Evolutionary conservation across 2,888 invertebrate genomes (phyloP).

Genomic region (Calephelis perditalis): DNA sequence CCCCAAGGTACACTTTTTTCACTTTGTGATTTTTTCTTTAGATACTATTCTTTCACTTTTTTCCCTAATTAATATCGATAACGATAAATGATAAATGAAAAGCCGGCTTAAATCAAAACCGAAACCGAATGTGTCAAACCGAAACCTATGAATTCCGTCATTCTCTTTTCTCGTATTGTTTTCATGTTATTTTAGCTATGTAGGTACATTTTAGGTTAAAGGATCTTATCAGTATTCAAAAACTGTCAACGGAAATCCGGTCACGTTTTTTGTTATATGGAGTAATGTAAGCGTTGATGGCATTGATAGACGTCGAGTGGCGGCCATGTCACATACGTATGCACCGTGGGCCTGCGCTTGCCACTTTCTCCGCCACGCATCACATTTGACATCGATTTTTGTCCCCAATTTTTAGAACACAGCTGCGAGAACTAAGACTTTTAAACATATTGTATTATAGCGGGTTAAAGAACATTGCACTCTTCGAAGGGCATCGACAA

Average conservation of each 20-base stretch:
- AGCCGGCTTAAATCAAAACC: no score
- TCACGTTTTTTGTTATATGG: constrained; percentile 57
- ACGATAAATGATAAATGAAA: no score
- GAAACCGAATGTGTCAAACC: no score
- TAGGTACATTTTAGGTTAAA: constrained; percentile 27
- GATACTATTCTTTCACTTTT: no score
- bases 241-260: constrained; percentile 61
- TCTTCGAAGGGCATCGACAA: no score
- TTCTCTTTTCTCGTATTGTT: not conserved
- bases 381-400: constrained; percentile 55
- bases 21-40: no score
- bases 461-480: no score
- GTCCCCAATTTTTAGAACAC: constrained; percentile 32
- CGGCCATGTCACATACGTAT: constrained; percentile 43
- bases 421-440: not conserved
- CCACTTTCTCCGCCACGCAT: constrained; percentile 62
- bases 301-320: constrained; percentile 58
- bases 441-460: no score
- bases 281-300: constrained; percentile 60
- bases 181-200: not conserved
- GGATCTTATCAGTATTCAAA: constrained; percentile 27
- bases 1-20: no score
- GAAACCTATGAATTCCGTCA: no score
- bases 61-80: no score
- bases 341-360: constrained; percentile 29